Percentiles rank a stretch among this genome's conserved stretches.
phyloP scores from a whole-genome alignment of 1,140 invertebrate genomes.

The Heliothis virescens region DNA sequence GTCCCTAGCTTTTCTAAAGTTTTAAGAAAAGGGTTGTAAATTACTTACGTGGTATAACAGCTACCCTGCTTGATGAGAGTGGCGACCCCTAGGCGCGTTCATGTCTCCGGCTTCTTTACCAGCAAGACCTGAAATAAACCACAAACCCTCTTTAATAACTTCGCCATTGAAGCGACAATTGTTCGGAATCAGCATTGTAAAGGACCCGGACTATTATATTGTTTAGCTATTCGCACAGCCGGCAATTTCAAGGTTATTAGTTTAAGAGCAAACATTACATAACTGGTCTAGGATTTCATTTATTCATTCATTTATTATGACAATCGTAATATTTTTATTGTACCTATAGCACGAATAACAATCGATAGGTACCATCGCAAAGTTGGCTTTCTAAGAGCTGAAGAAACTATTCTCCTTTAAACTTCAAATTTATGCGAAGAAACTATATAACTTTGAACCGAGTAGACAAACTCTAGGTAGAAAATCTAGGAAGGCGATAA shows the following conservation, averaged over 20 bases:
- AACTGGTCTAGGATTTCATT: conserved; percentile 1
- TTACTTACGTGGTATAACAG: conserved; percentile 71
- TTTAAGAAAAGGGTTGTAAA: neutral
- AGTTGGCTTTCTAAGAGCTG: too few species aligned
- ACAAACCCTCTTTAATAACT: conserved; percentile 28
- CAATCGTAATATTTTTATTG: conserved; percentile 23
- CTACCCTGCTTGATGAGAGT: conserved; percentile 82
- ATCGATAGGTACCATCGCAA: too few species aligned
- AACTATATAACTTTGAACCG: too few species aligned
- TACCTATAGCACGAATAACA: neutral
- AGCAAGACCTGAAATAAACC: conserved; percentile 65
- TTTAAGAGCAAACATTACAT: conserved; percentile 24
- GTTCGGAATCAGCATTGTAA: neutral
- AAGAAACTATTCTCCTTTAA: too few species aligned
- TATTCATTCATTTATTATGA: too few species aligned
- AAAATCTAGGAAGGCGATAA: too few species aligned
- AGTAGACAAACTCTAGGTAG: too few species aligned
- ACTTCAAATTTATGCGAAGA: too few species aligned
- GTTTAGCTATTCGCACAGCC: neutral
- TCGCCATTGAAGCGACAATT: neutral
- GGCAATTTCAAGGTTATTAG: conserved; percentile 4
- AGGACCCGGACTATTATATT: neutral
- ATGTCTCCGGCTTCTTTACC: conserved; percentile 69
- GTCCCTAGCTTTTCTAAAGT: too few species aligned
- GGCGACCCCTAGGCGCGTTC: conserved; percentile 70